Base-by-base conservation (phyloP, 1,140 invertebrate genomes). In the Zaprionus vittiger region DNA sequence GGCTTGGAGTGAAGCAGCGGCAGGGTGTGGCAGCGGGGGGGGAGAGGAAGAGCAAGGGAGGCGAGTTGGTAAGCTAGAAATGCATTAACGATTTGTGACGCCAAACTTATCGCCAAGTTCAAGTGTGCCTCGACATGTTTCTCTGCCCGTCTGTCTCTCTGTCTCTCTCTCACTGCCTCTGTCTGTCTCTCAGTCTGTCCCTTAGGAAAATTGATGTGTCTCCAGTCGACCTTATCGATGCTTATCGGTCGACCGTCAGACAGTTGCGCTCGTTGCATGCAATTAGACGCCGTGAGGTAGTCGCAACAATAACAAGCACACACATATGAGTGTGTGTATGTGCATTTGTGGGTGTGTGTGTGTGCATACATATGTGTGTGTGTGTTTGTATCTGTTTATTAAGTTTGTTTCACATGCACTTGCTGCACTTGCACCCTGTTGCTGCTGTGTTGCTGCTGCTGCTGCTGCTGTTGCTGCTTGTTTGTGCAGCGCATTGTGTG, bases 401-500 rank as follows among this genome's bases (percentile, higher is more conserved):
- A 55, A 84, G 70, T 84, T 84, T 84, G 69, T 78, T 81, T 85
- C 78, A 81, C 82, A 84, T 78, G 79, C 82, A 84, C 81, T 84
- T 84, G 82, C 77, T 81, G 70, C 69, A 41, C 38, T 41, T 69
- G 52, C 54, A 59, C 70, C 12, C 41, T n/a, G 15, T 47, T 54
- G 56, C 20, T 5, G 26, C 31, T 14, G 15, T 63, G 61, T 52
- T 63, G 61, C 31, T 63, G 61, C 24, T 7, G 61, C 31, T 63
- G 61, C 24, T 7, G 28, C 7, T 34, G 31, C 4, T 49, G 66
- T 11, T 79, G 65, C 20, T 47, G 60, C 31, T 69, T 54, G 41
- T 69, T 71, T 54, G 49, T 22, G 62, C 7, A 22, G 54, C 15
- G 62, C 37, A 17, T 65, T 68, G 66, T 56, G 22, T 62, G 63